Evolutionary conservation across 1,140 invertebrate species (phyloP).

Genomic region (Musca vetustissima): DNA sequence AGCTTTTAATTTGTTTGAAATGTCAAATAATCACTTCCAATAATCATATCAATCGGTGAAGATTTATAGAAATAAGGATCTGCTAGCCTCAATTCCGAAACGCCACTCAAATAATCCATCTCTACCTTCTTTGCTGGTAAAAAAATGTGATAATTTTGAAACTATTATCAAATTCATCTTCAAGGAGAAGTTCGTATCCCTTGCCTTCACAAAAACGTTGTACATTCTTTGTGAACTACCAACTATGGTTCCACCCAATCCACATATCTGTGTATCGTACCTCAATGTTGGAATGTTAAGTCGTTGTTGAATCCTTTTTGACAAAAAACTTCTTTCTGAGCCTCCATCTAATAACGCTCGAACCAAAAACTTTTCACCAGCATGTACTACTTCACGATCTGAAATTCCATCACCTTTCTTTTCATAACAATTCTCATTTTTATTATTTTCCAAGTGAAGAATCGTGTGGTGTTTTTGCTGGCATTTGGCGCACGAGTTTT

Average conservation of each 20-base stretch:
- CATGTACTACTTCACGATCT: not conserved
- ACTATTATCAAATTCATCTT: not conserved
- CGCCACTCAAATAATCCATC: not conserved
- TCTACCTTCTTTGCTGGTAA: not conserved
- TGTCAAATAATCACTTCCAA: conserved; percentile 8
- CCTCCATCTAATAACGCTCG: conserved; percentile 11
- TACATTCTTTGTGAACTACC: not conserved
- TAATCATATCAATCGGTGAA: conserved; percentile 6
- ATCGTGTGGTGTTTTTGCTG: conserved; percentile 2
- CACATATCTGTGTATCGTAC: not conserved
- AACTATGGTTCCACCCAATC: not conserved
- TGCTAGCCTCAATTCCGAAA: not conserved
- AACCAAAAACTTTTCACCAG: not conserved
- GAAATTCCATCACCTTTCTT: not conserved
- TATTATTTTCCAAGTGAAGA: not conserved
- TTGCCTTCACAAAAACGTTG: not conserved
- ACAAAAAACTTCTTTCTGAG: conserved; percentile 6
- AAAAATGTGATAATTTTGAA: not conserved
- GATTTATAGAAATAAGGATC: conserved; percentile 8
- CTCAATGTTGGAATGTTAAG: not conserved
- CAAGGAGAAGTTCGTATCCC: not conserved
- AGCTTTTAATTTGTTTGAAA: not conserved
- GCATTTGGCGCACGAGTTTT: not conserved
- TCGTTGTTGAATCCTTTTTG: not conserved
- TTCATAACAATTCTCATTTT: too few relatives aligned